phyloP scores from a whole-genome alignment of 2,888 invertebrate species.

The Priocnemis perturbator region DNA sequence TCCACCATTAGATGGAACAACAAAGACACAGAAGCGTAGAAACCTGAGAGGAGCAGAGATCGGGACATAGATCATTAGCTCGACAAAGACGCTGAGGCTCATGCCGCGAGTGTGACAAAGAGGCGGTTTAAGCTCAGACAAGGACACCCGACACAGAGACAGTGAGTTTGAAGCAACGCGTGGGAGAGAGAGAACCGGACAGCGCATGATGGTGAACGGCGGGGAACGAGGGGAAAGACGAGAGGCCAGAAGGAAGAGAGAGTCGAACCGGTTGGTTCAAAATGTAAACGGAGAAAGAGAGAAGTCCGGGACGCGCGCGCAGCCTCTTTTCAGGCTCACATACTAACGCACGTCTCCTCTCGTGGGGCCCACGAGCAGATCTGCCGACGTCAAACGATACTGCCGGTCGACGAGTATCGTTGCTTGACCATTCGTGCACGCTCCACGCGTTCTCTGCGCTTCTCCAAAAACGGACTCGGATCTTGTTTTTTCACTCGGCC shows the following conservation, averaged over 20 bases:
- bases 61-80: too few species aligned
- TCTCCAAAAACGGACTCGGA: too few species aligned
- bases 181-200: background rate
- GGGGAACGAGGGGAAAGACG: background rate
- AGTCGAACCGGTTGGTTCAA: constrained; percentile 15
- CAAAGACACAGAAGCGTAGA: too few species aligned
- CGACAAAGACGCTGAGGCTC: too few species aligned
- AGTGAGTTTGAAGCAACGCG: too few species aligned
- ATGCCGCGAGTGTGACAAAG: too few species aligned
- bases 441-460: too few species aligned
- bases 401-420: constrained; percentile 32
- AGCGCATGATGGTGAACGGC: background rate
- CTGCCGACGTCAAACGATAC: constrained; percentile 36
- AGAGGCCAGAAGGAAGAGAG: constrained; percentile 21
- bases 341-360: background rate
- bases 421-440: constrained; percentile 22
- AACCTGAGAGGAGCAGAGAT: too few species aligned
- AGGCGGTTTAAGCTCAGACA: too few species aligned
- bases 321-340: constrained; percentile 49
- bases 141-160: too few species aligned
- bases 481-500: too few species aligned
- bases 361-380: background rate
- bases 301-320: constrained; percentile 41
- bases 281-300: constrained; percentile 29
- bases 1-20: too few species aligned